These are phyloP conservation scores for Ferrisia virgata DNA, from an alignment of 2,888 invertebrate species.

Conservation along the genomic window DNA sequence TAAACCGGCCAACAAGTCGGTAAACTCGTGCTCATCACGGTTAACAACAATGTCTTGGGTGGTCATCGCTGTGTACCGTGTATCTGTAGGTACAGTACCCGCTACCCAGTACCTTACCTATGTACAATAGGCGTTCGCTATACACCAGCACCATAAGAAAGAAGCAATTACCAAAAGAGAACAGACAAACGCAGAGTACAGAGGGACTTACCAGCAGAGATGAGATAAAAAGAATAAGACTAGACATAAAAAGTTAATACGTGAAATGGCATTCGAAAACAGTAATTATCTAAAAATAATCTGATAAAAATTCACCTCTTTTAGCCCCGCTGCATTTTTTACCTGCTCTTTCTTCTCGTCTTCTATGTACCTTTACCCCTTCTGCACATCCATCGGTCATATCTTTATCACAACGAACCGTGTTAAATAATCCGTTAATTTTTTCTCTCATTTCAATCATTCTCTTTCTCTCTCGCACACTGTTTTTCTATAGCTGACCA, in stretches of 20 bases:
- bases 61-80: background rate
- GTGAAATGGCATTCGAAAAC: background rate
- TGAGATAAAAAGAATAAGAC: background rate
- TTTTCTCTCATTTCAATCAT: background rate
- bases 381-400: background rate
- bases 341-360: no score
- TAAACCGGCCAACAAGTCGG: background rate
- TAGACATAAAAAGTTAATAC: background rate
- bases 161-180: background rate
- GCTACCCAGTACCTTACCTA: no score
- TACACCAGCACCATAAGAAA: background rate
- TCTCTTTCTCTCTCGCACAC: background rate
- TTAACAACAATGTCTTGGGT: slow-evolving; percentile 26
- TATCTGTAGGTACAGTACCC: background rate
- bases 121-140: background rate
- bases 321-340: background rate
- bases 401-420: background rate
- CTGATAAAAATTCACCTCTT: background rate
- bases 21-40: slow-evolving; percentile 19
- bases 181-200: background rate
- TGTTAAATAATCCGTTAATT: background rate
- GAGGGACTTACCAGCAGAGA: background rate
- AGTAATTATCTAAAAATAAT: background rate
- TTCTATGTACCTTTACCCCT: background rate
- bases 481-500: no score